Base-by-base conservation (phyloP, 2,888 invertebrate species). In the Cerastis leucographa region DNA sequence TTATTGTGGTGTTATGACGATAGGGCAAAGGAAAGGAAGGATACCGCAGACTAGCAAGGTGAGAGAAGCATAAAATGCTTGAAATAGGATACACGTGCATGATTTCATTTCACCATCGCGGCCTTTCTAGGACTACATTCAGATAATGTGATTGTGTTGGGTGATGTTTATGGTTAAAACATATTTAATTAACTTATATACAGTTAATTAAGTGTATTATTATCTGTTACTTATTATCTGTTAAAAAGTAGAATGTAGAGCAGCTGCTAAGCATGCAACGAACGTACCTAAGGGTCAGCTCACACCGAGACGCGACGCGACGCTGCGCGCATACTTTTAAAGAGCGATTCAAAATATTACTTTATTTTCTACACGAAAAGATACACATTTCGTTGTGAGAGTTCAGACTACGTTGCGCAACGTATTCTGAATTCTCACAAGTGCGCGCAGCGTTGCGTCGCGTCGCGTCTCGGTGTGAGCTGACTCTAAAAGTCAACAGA, bases 1-100 rank as follows among this genome's bases (percentile, higher is more conserved):
- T 94, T 94, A 94, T 93, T 84, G 81, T 87, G 82, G 75, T 80
- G 76, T 89, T 87, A 84, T 72, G 78, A 62, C 68, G 83, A 87
- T 79, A 83, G 85, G 85, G 89, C 88, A 89, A 86, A 85, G 82
- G 84, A 83, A 89, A 83, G 79, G 80, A 81, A 87, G 66, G 71
- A 76, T 82, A 78, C 71, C 42, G 73, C 49, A 35, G 67, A 61
- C 70, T 75, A 83, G 77, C 78, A 49, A 84, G 78, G 80, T 82
- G 83, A 84, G 59, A 73, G 61, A 78, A 74, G 46, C 59, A 46
- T 44, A 71, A 29, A 54, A 73, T 40, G 61, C 71, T 70, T 78
- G 17, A 59, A 81, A 74, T 85, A 74, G 73, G 65, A 74, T 68
- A 71, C 44, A 46, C 35, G 22, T 49, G 49, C 65, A 61, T 51